A percentile compares a stretch with the other conserved stretches of the same genome.
Evolutionary conservation across 1,140 invertebrate species (phyloP).

Genomic region (Lasaia peninsularis): DNA sequence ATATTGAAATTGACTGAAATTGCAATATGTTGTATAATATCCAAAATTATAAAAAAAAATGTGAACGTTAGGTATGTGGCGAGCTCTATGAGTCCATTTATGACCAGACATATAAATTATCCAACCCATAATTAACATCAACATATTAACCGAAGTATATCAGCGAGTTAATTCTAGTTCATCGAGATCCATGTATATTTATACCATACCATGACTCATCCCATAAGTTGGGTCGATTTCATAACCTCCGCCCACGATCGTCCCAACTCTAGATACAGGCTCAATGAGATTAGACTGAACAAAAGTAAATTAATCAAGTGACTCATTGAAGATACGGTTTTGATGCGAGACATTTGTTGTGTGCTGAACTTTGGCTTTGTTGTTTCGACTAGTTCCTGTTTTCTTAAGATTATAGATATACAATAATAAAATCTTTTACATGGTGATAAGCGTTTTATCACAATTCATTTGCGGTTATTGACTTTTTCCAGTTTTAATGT

Average conservation of each 20-base stretch:
- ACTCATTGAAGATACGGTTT: conserved; percentile 23
- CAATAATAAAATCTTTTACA: too few relatives aligned
- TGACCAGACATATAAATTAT: too few relatives aligned
- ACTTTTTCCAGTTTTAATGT: too few relatives aligned
- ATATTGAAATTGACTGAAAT: too few relatives aligned
- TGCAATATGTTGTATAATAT: too few relatives aligned
- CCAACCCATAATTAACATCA: too few relatives aligned
- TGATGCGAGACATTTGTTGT: background rate
- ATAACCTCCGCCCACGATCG: conserved; percentile 10
- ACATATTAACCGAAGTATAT: background rate
- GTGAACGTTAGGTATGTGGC: too few relatives aligned
- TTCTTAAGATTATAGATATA: too few relatives aligned
- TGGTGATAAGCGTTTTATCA: too few relatives aligned
- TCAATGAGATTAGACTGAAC: conserved; percentile 35
- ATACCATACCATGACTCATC: conserved; percentile 4
- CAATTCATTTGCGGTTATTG: too few relatives aligned
- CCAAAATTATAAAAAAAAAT: too few relatives aligned
- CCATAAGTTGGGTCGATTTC: conserved; percentile 10
- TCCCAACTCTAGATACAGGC: conserved; percentile 18
- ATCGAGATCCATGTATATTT: background rate
- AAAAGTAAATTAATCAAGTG: conserved; percentile 43
- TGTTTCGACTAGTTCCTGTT: background rate
- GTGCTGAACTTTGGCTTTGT: background rate
- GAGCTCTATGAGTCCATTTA: too few relatives aligned
- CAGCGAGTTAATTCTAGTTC: background rate